These are phyloP conservation scores for Danio aesculapii DNA, from an alignment of 2,797 vertebrate species.

Conservation along the genomic window DNA sequence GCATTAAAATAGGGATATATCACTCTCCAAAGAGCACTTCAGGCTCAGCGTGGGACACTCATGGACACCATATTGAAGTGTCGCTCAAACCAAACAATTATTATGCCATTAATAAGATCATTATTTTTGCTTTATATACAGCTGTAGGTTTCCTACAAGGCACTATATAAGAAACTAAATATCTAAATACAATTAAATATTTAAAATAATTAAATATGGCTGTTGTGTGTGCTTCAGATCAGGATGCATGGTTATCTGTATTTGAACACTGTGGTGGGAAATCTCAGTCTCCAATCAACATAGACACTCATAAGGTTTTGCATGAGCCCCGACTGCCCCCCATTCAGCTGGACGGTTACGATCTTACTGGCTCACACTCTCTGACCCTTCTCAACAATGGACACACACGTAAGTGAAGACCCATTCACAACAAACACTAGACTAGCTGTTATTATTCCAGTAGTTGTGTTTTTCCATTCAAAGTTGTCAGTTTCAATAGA, in stretches of 20 bases:
- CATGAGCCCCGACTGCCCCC: conserved; percentile 66
- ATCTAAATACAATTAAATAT: neutral
- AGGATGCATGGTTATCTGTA: conserved; percentile 56
- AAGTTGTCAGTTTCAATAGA: no score
- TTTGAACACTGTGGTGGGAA: conserved; percentile 70
- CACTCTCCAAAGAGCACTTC: no score
- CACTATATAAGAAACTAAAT: neutral
- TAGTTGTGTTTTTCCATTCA: no score
- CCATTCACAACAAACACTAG: neutral
- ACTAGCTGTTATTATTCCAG: neutral
- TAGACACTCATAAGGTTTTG: conserved; percentile 62
- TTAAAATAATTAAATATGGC: neutral
- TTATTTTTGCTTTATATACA: no score
- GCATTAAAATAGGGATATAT: no score
- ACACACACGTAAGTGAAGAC: conserved; percentile 80
- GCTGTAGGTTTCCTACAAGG: neutral
- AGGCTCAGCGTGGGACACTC: no score
- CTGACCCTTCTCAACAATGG: conserved; percentile 83
- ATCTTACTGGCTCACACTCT: conserved; percentile 60
- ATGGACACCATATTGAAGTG: no score
- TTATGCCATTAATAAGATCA: no score
- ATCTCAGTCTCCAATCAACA: conserved; percentile 84
- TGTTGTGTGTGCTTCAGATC: conserved; percentile 56
- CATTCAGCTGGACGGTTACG: conserved; percentile 77
- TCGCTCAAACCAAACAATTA: no score